Evolutionary conservation across 64 coral and sea anemone species (phyloP), one percentile per base, ranked within the genome.

Genomic region (Acropora yongei): DNA sequence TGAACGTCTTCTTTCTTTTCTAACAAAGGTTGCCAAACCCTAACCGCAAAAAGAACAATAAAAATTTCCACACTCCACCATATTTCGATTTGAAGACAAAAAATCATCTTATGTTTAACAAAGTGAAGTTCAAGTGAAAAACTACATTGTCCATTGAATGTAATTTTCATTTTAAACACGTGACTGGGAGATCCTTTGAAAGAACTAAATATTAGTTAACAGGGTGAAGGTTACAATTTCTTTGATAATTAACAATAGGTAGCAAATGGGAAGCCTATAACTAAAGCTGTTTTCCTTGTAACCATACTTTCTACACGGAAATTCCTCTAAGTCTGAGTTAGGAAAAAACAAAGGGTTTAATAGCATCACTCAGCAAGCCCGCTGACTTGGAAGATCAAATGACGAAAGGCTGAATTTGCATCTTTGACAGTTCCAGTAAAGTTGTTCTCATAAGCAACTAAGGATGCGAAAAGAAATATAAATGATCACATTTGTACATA

Each of bases 361-460:
- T 18, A 49, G 47, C 18, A 85, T n/a, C 44, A 85, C 47, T 85
- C 44, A 72, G 18, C 44, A 85, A 12, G 8, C 65, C 13, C 8
- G 14, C 6, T 85, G 63, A 47, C 49, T 71, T 18, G 11, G 49
- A 48, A 16, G 66, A 71, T 85, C n/a, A 63, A 10, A 71, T 85
- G 46, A 49, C 80, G 13, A 6, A 68, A 8, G 47, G 58, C 41
- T 60, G 72, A 72, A 39, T 20, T 85, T 58, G 17, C 65, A 40
- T 85, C 8, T 20, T 72, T 71, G 61, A 18, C 82, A 65, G 67
- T 85, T 85, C 65, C 46, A 85, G 61, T 60, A 85, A 85, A 65
- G 61, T 85, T 85, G 82, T 45, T 82, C n/a, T 44, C 12, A 63
- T 10, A 45, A 63, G 79, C 4, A 20, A 80, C 50, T 69, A 46